A percentile compares a stretch with the other conserved stretches of the same genome.
These are phyloP conservation scores for Graphium colonna DNA, from an alignment of 2,888 invertebrate genomes.

Conservation along the genomic window DNA sequence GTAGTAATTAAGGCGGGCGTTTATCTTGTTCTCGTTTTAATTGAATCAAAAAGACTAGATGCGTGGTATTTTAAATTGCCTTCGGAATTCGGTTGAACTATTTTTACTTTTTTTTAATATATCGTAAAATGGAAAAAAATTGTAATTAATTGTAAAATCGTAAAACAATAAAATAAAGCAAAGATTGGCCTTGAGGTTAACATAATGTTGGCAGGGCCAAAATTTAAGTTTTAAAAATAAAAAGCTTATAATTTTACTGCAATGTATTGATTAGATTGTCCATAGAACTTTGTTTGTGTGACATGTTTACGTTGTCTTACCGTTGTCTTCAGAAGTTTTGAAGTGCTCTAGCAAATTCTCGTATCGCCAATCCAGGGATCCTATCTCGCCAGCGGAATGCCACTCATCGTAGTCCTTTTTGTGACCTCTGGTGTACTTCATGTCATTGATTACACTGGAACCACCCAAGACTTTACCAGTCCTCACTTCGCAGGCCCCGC, in stretches of 20 bases:
- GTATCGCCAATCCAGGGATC: conserved; percentile 68
- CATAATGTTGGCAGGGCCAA: no score
- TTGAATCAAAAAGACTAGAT: background rate
- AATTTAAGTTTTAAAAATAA: no score
- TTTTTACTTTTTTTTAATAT: no score
- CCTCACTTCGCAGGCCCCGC: conserved; percentile 66
- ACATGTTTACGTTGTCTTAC: conserved; percentile 37
- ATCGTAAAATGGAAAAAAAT: no score
- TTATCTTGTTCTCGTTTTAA: background rate
- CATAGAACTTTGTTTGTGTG: no score
- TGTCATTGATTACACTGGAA: conserved; percentile 67
- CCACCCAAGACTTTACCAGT: conserved; percentile 72
- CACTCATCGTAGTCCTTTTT: conserved; percentile 69
- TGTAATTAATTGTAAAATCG: no score
- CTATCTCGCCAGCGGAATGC: conserved; percentile 53
- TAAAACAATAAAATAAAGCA: no score
- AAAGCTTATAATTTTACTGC: no score
- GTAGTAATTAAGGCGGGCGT: background rate
- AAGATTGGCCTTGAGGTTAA: no score
- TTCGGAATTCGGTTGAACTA: no score
- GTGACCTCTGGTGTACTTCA: conserved; percentile 71
- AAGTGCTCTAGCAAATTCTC: conserved; percentile 66
- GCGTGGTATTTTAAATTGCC: background rate
- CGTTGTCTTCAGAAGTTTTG: conserved; percentile 70
- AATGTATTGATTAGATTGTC: no score